Base-by-base conservation (phyloP, 2,113 vertebrate genomes). In the Bubo bubo region DNA sequence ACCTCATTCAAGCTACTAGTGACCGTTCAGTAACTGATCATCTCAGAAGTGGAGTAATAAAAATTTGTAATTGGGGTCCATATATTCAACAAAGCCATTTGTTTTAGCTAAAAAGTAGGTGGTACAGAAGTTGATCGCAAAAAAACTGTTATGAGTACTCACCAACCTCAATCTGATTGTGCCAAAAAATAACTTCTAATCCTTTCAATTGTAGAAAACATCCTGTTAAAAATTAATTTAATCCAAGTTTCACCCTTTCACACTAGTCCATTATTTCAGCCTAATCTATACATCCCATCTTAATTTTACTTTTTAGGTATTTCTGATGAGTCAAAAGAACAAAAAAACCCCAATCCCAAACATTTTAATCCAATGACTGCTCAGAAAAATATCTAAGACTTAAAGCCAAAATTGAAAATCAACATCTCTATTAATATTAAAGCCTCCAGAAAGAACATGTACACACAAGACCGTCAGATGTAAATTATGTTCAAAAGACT, bases 191-290 rank as follows among this genome's bases (percentile, higher is more conserved):
- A 68, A 39, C 15, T 28, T 32, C 2, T 8, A 59, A 39, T 34
- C 26, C 21, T 50, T 74, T 32, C 9, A 73, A 24, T 0, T 37
- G 41, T 3, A 53, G 59, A 76, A 90, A 60, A 70, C 1, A 60
- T 30, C 8, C 13, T 24, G 63, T 16, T n/a, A 68, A 14, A 50
- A 53, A 8, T 43, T 68, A 14, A 39, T 63, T 72, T 34, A 34
- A 41, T n/a, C 24, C 0, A 0, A 79, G 16, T 37, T 64, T 5
- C 4, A 6, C 3, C 10, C 26, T 30, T 70, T 60, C 24, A 15
- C 15, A 41, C 12, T 18, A 35, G 26, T 23, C 20, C 17, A 43
- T 43, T 76, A 76, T 18, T 89, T 67, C 41, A 91, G 52, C 8
- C 23, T 59, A 55, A 70, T 10, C 45, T 52, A 15, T 8, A 32